Conservation (phyloP, 2,888 invertebrate species). For the Cephalotes varians region DNA sequence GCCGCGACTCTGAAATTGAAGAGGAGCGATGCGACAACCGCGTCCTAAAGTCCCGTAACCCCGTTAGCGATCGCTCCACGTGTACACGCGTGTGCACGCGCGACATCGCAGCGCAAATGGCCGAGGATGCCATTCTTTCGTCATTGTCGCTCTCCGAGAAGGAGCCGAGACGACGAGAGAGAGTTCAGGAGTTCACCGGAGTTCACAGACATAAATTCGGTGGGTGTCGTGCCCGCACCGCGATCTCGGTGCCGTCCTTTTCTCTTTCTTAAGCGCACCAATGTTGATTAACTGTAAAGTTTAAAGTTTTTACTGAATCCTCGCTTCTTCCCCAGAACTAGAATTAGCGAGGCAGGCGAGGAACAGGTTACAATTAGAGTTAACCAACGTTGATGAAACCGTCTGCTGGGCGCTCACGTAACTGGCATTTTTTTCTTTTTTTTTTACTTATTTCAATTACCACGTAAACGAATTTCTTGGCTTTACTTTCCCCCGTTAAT, state of each 20-base stretch:
- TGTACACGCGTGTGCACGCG: conserved; percentile 58
- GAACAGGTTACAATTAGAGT: conserved; percentile 33
- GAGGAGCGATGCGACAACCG: background rate
- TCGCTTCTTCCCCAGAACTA: background rate
- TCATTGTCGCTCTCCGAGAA: conserved; percentile 72
- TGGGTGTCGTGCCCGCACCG: conserved; percentile 64
- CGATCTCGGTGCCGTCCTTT: conserved; percentile 4
- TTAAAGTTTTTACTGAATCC: background rate
- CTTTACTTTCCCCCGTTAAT: conserved; percentile 30
- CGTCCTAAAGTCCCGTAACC: conserved; percentile 76
- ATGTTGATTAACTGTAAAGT: conserved; percentile 8
- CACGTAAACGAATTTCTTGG: conserved; percentile 24
- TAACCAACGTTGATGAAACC: conserved; percentile 12
- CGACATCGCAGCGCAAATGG: conserved; percentile 39
- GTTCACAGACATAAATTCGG: conserved; percentile 80
- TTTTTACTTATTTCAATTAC: conserved; percentile 9
- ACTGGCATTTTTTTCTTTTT: conserved; percentile 23
- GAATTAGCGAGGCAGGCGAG: conserved; percentile 30
- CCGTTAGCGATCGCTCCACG: conserved; percentile 53
- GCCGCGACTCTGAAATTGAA: background rate
- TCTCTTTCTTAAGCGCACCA: background rate
- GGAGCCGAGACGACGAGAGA: conserved; percentile 73
- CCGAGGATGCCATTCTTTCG: conserved; percentile 69
- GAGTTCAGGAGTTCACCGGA: conserved; percentile 81
- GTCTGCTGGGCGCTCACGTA: conserved; percentile 11